Evolutionary conservation across 2,888 invertebrate species (phyloP).

Genomic region (Drosophila meridiana): DNA sequence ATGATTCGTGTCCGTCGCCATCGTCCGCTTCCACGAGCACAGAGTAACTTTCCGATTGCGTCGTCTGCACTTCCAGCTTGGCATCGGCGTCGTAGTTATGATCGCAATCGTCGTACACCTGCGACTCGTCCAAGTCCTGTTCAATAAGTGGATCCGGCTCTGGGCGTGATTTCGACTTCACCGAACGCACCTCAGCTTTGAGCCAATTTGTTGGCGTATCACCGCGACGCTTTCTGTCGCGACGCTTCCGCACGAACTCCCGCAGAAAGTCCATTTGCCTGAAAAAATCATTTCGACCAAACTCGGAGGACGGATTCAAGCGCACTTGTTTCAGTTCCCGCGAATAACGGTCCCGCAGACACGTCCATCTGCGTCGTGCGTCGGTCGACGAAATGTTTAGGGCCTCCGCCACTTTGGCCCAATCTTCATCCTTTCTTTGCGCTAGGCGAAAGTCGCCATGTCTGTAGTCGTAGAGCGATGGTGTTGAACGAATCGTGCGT

Average conservation of each 20-base stretch:
- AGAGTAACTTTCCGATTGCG: slow-evolving; percentile 69
- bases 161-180: slow-evolving; percentile 35
- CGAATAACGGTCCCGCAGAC: slow-evolving; percentile 84
- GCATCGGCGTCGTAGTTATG: slow-evolving; percentile 61
- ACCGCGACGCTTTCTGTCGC: slow-evolving; percentile 74
- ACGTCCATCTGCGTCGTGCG: slow-evolving; percentile 84
- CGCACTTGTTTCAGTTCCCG: slow-evolving; percentile 83
- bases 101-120: slow-evolving; percentile 63
- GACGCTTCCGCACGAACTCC: slow-evolving; percentile 80
- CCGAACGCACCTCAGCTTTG: slow-evolving; percentile 47
- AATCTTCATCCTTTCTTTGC: slow-evolving; percentile 82
- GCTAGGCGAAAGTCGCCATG: slow-evolving; percentile 83
- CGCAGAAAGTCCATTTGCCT: slow-evolving; percentile 82
- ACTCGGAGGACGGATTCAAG: slow-evolving; percentile 74
- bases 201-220: slow-evolving; percentile 66
- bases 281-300: slow-evolving; percentile 80
- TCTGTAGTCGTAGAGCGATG: slow-evolving; percentile 83
- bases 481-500: slow-evolving; percentile 79
- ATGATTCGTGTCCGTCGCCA: slow-evolving; percentile 50
- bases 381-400: slow-evolving; percentile 67
- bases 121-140: slow-evolving; percentile 49
- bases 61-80: slow-evolving; percentile 63
- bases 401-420: slow-evolving; percentile 81
- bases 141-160: slow-evolving; percentile 43
- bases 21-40: slow-evolving; percentile 71